Conservation (phyloP, 2,797 vertebrate genomes). For the Limnodromus scolopaceus region DNA sequence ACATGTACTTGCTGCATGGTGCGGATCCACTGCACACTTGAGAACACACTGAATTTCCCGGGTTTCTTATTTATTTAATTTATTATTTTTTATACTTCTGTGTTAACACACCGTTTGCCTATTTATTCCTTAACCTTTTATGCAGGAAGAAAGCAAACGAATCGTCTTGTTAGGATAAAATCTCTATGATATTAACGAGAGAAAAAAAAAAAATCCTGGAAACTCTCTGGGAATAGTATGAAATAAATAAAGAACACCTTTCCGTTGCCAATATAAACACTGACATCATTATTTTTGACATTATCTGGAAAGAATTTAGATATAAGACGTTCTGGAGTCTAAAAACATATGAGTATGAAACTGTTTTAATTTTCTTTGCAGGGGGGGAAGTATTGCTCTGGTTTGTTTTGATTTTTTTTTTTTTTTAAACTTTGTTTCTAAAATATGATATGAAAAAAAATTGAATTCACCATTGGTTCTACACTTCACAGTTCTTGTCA, state of each 20-base stretch:
- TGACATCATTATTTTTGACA: slow-evolving; percentile 81
- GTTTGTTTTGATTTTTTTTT: slow-evolving; percentile 10
- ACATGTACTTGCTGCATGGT: slow-evolving; percentile 78
- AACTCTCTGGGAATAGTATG: slow-evolving; percentile 77
- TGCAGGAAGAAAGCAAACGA: not conserved
- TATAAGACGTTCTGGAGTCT: slow-evolving; percentile 74
- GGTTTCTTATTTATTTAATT: not conserved
- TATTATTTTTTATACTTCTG: not conserved
- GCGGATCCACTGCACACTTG: slow-evolving; percentile 78
- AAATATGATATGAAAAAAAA: slow-evolving; percentile 16
- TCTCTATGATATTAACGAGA: slow-evolving; percentile 48
- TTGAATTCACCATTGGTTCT: not conserved
- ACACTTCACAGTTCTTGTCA: slow-evolving; percentile 16
- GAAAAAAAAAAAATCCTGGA: slow-evolving; percentile 70
- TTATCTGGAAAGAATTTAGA: slow-evolving; percentile 85
- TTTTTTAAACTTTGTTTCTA: not conserved
- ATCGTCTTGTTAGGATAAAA: not conserved
- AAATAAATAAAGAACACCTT: slow-evolving; percentile 81
- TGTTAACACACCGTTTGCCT: slow-evolving; percentile 23
- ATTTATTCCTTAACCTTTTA: slow-evolving; percentile 46
- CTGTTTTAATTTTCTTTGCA: slow-evolving; percentile 65
- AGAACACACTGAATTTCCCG: slow-evolving; percentile 79
- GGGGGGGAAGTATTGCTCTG: slow-evolving; percentile 67
- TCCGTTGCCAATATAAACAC: slow-evolving; percentile 79
- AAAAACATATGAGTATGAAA: slow-evolving; percentile 74